Percentiles rank a stretch among this genome's conserved stretches.
phyloP scores from a whole-genome alignment of 2,797 vertebrate genomes.

The Podarcis siculus region DNA sequence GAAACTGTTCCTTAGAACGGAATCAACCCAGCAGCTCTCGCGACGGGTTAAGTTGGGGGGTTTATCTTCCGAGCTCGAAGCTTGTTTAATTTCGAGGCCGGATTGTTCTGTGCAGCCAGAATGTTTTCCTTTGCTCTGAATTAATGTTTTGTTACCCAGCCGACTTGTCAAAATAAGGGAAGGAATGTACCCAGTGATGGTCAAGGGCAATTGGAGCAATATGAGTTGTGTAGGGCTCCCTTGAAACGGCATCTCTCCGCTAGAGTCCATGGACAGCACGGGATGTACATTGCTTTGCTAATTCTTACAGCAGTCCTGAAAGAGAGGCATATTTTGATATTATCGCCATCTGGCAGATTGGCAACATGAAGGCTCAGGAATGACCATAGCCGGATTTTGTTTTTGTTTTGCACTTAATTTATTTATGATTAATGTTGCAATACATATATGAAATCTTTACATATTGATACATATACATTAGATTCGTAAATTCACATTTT shows the following conservation, averaged over 20 bases:
- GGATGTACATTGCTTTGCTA: background rate
- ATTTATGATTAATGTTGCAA: too few relatives aligned
- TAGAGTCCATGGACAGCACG: too few relatives aligned
- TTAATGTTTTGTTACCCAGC: conserved; percentile 29
- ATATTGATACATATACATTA: too few relatives aligned
- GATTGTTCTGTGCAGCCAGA: background rate
- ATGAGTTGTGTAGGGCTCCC: background rate
- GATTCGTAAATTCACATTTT: too few relatives aligned
- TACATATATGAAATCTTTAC: too few relatives aligned
- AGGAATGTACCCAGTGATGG: background rate
- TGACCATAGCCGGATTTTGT: background rate
- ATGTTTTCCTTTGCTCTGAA: conserved; percentile 16
- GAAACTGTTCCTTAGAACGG: background rate
- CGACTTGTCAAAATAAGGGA: background rate
- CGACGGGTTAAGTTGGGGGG: background rate
- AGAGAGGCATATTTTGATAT: background rate
- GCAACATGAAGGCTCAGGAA: too few relatives aligned
- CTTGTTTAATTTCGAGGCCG: background rate
- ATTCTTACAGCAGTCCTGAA: background rate
- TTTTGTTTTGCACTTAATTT: too few relatives aligned
- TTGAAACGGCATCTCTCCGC: too few relatives aligned
- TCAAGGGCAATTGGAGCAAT: background rate
- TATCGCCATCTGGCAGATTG: background rate
- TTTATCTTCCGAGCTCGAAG: background rate
- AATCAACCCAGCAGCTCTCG: background rate